Percentiles rank a stretch among this genome's conserved stretches.
Evolutionary conservation across 1,140 invertebrate species (phyloP).

Genomic region (Adoxophyes honmai): DNA sequence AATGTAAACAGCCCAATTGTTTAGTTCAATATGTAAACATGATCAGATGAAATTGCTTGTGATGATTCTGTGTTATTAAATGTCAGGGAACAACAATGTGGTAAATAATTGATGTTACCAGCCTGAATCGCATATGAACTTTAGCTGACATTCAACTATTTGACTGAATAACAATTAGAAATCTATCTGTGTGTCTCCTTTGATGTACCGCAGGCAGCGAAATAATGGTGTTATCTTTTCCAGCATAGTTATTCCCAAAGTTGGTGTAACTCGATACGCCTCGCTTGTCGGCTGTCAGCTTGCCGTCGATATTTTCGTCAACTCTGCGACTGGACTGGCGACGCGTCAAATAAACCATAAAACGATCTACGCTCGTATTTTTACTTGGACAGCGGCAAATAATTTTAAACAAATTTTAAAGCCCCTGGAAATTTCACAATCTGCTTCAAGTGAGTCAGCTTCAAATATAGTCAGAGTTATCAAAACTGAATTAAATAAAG

Average conservation of each 20-base stretch:
- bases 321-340: constrained; percentile 32
- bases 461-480: constrained; percentile 26
- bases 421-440: constrained; percentile 23
- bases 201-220: constrained; percentile 2
- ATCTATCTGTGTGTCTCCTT: background rate
- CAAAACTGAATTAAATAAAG: constrained; percentile 44
- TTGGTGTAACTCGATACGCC: constrained; percentile 50
- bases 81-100: constrained; percentile 21
- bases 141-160: background rate
- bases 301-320: constrained; percentile 59
- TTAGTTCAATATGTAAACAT: constrained; percentile 24
- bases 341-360: constrained; percentile 51
- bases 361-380: constrained; percentile 30
- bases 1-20: constrained; percentile 43
- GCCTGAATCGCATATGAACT: background rate
- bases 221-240: constrained; percentile 24
- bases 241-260: constrained; percentile 35
- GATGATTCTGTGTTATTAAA: constrained; percentile 23
- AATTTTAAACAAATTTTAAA: constrained; percentile 16
- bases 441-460: constrained; percentile 26
- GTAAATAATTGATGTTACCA: constrained; percentile 1
- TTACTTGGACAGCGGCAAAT: constrained; percentile 18
- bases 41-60: constrained; percentile 21
- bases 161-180: background rate
- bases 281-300: constrained; percentile 45